Conservation (phyloP, 2,888 invertebrate species). For the Tromatobia lineatoria region DNA sequence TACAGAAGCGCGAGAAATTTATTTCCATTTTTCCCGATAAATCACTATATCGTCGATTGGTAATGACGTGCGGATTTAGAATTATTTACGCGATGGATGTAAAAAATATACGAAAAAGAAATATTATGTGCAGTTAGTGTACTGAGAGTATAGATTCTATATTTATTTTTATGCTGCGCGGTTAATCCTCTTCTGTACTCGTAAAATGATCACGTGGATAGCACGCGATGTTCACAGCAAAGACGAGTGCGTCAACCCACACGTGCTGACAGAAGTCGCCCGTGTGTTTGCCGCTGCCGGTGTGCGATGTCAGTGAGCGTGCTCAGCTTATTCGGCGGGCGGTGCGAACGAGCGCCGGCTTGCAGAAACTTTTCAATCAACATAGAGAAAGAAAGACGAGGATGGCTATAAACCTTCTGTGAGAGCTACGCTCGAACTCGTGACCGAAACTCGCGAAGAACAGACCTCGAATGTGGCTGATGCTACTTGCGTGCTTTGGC, state of each 20-base stretch:
- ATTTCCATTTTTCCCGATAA: neutral
- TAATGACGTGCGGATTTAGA: neutral
- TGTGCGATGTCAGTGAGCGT: neutral
- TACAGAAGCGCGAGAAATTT: no score
- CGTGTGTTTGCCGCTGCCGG: slow-evolving; percentile 38
- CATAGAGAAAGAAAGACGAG: slow-evolving; percentile 3
- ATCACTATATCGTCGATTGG: neutral
- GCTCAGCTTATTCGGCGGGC: slow-evolving; percentile 25
- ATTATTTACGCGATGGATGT: neutral
- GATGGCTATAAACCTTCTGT: slow-evolving; percentile 2
- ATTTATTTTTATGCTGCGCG: neutral
- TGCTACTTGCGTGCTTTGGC: slow-evolving; percentile 1
- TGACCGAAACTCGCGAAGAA: neutral
- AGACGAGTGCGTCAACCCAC: slow-evolving; percentile 39
- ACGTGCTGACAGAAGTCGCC: slow-evolving; percentile 11
- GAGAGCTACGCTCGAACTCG: neutral
- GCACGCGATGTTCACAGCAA: slow-evolving; percentile 60
- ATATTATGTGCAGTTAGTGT: neutral
- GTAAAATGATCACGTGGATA: slow-evolving; percentile 59
- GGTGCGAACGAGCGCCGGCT: slow-evolving; percentile 26
- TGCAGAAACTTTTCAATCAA: slow-evolving; percentile 20
- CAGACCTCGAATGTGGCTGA: slow-evolving; percentile 2
- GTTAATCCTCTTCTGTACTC: slow-evolving; percentile 5
- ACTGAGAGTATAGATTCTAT: neutral
- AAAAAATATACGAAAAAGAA: neutral